Percentiles rank a stretch among this genome's conserved stretches.
These are phyloP conservation scores for Ianthella basta DNA, from an alignment of 37 sponge, comb jelly and placozoan species.

Conservation along the genomic window DNA sequence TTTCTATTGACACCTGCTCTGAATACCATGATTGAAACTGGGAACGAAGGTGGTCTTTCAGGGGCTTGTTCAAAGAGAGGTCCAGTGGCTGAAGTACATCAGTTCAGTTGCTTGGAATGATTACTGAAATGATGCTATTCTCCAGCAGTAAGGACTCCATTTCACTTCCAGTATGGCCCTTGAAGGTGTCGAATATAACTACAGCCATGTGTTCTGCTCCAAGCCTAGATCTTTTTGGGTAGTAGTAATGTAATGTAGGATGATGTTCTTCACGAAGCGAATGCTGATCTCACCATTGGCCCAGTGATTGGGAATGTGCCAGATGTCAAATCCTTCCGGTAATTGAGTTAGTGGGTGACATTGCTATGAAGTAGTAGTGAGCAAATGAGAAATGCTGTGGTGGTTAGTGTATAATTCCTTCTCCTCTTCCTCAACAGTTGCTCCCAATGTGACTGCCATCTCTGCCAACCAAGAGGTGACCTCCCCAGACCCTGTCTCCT, in stretches of 20 bases:
- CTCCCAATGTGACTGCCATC: no score
- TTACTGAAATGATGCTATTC: slow-evolving; percentile 41
- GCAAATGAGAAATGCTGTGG: no score
- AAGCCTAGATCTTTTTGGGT: slow-evolving; percentile 28
- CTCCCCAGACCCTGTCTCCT: no score
- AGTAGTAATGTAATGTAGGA: slow-evolving; percentile 40
- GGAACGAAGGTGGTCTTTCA: slow-evolving; percentile 44
- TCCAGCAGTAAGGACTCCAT: slow-evolving; percentile 21
- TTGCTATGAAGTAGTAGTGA: no score
- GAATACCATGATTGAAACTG: slow-evolving; percentile 51
- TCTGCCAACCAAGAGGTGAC: no score
- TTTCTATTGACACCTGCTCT: slow-evolving; percentile 33
- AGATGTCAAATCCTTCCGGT: slow-evolving; percentile 40
- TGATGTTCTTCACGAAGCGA: slow-evolving; percentile 36
- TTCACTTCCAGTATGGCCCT: slow-evolving; percentile 39
- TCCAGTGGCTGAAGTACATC: slow-evolving; percentile 43
- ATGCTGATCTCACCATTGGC: slow-evolving; percentile 50
- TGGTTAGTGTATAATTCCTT: no score
- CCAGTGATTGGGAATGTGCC: slow-evolving; percentile 58
- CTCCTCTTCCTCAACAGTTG: no score
- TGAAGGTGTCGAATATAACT: slow-evolving; percentile 51
- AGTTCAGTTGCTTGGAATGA: slow-evolving; percentile 46
- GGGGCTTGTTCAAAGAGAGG: slow-evolving; percentile 43
- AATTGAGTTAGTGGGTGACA: slow-evolving; percentile 33
- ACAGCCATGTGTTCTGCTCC: slow-evolving; percentile 29